Evolutionary conservation across 2,113 vertebrate genomes (phyloP), one percentile per base, ranked within the genome.

Genomic region (Eurypyga helias): DNA sequence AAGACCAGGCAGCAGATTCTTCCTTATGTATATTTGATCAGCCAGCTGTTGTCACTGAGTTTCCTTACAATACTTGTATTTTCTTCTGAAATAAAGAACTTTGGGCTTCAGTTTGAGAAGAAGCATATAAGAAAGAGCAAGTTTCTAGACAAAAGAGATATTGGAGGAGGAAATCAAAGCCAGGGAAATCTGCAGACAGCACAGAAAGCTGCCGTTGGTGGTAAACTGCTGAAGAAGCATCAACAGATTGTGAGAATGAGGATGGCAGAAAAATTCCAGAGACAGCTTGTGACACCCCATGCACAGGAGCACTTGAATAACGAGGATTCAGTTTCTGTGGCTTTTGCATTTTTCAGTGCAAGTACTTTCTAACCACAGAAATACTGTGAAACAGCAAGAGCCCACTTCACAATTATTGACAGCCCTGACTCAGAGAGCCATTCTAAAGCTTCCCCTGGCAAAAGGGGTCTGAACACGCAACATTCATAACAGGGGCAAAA

Each of bases 11-110:
- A 92, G 64, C 88, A 93, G 43, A n/a, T 67, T 77, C 80, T 65
- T 83, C 72, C 79, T 90, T 43, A 86, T 92, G 87, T 66, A 94
- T 96, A 89, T 95, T 95, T 93, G 80, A 96, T 90, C 90, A 83
- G 52, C 67, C 83, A 96, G 95, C 88, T 97, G 93, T 41, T 92
- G 85, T 24, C 19, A 1, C 46, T 11, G 70, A 36, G 45, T 46
- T 77, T 51, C 4, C 46, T 58, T 55, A 15, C 82, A 26, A 0
- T 6, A 41, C 46, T 21, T 31, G 0, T 26, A 46, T 54, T 66
- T 83, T 17, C 67, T 73, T 54, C 52, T 43, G 4, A 78, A 67
- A 58, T 41, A 31, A 86, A 90, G 23, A 49, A 49, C n/a, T 62
- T 36, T 1, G 75, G 65, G n/a, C 70, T 87, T 21, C 29, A 20